phyloP scores from a whole-genome alignment of 1,140 invertebrate genomes.

The Listronotus oregonensis region DNA sequence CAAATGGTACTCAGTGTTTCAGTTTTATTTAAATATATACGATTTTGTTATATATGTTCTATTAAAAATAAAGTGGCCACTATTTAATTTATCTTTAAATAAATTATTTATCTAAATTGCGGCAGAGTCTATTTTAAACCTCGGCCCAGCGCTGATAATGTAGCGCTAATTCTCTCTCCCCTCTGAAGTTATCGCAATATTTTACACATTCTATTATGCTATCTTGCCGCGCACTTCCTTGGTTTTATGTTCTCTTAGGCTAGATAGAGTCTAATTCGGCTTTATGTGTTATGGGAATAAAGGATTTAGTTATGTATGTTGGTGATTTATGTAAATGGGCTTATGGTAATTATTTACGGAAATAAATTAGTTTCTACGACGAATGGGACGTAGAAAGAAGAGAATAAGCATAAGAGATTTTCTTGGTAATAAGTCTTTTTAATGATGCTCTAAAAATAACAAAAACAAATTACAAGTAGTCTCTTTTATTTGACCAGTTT shows the following conservation, averaged over 20 bases:
- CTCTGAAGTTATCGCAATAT: constrained; percentile 30
- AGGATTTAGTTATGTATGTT: constrained; percentile 29
- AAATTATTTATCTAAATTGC: constrained; percentile 1
- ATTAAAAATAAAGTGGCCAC: too few relatives aligned
- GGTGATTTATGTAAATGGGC: constrained; percentile 35
- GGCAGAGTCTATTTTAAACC: constrained; percentile 1
- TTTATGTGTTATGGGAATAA: constrained; percentile 34
- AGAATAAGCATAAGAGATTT: constrained; percentile 14
- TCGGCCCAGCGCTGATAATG: constrained; percentile 17
- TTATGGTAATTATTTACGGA: constrained; percentile 35
- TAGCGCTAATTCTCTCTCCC: constrained; percentile 25
- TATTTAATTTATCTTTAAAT: not conserved
- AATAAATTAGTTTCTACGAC: constrained; percentile 28
- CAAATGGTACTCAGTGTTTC: too few relatives aligned
- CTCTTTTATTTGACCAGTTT: too few relatives aligned
- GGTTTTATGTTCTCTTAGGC: constrained; percentile 30
- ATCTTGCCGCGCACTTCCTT: constrained; percentile 33
- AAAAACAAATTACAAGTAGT: too few relatives aligned
- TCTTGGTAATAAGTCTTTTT: too few relatives aligned
- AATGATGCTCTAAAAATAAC: too few relatives aligned
- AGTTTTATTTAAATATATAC: too few relatives aligned
- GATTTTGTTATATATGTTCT: too few relatives aligned
- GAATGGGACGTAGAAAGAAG: constrained; percentile 9
- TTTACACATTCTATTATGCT: constrained; percentile 37
- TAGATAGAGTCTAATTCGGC: constrained; percentile 34